phyloP scores from a whole-genome alignment of 2,888 invertebrate genomes.

The Lissocephala sabroskyi region DNA sequence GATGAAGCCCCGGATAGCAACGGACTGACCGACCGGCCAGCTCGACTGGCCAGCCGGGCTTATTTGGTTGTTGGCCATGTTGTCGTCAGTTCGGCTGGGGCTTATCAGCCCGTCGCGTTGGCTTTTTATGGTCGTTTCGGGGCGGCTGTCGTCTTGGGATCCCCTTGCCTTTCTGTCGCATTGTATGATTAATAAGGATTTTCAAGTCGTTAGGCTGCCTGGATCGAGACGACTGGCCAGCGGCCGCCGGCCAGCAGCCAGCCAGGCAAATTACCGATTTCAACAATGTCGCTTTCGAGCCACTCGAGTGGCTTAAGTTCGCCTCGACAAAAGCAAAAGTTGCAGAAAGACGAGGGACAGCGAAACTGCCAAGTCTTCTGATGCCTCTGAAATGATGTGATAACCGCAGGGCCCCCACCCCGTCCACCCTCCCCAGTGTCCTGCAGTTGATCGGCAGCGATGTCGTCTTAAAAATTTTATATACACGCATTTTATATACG shows the following conservation, averaged over 20 bases:
- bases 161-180: constrained; percentile 22
- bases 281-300: constrained; percentile 63
- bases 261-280: constrained; percentile 63
- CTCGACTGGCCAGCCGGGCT: constrained; percentile 16
- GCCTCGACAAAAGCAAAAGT: constrained; percentile 50
- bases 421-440: too few species aligned
- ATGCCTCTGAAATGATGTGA: constrained; percentile 64
- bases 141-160: constrained; percentile 7
- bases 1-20: constrained; percentile 1
- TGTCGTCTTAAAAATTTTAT: too few species aligned
- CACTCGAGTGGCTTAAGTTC: constrained; percentile 61
- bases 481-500: neutral
- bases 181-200: constrained; percentile 65
- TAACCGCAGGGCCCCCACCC: constrained; percentile 64
- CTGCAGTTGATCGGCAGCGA: too few species aligned
- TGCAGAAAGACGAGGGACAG: constrained; percentile 3
- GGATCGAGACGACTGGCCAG: constrained; percentile 44
- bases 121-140: constrained; percentile 53
- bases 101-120: constrained; percentile 57
- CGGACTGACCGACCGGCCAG: constrained; percentile 5
- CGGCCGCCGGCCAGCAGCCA: constrained; percentile 3
- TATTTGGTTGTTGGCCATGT: constrained; percentile 33
- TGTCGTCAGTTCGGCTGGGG: constrained; percentile 30
- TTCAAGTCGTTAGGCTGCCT: constrained; percentile 56
- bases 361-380: constrained; percentile 40